Evolutionary conservation across 2,888 invertebrate species (phyloP).

Genomic region (Chirona hameri): DNA sequence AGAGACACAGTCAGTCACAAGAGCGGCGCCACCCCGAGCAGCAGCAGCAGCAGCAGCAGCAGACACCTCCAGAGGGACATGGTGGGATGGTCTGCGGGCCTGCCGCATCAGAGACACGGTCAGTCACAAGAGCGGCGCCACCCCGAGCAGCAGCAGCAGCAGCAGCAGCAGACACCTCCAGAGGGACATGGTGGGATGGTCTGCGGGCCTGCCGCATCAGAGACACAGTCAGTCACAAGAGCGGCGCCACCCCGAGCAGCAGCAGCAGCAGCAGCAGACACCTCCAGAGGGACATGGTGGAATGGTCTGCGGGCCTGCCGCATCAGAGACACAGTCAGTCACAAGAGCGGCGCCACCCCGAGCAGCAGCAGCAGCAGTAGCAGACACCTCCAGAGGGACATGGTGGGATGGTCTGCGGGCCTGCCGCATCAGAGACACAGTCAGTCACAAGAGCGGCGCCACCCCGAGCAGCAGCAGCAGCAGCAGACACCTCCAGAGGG

Average conservation of each 20-base stretch:
- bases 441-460: neutral
- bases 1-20: neutral
- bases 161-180: neutral
- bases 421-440: conserved; percentile 13
- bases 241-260: neutral
- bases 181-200: conserved; percentile 25
- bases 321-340: neutral
- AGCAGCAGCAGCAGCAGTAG: neutral
- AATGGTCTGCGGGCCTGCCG: conserved; percentile 33
- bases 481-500: neutral
- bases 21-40: neutral
- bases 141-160: neutral
- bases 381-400: neutral
- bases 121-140: neutral
- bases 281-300: conserved; percentile 9
- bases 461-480: neutral
- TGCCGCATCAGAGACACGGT: conserved; percentile 11
- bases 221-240: neutral
- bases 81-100: conserved; percentile 31
- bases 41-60: neutral
- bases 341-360: neutral
- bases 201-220: conserved; percentile 31
- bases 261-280: conserved; percentile 7
- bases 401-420: conserved; percentile 31
- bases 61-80: neutral